Conservation (phyloP, 2,888 invertebrate genomes). For the Apotomis turbidana region DNA sequence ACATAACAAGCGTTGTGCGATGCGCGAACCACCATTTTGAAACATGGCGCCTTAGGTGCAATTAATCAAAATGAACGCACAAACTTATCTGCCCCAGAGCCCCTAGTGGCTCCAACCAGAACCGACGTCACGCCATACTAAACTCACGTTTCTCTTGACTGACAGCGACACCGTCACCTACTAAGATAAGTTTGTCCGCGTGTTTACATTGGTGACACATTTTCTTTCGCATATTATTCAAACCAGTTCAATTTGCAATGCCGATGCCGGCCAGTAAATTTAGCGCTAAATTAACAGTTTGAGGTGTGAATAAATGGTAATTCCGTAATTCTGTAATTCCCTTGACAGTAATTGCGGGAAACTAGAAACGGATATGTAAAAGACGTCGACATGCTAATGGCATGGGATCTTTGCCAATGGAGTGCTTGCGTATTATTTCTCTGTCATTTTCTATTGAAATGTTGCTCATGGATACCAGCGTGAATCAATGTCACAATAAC, state of each 20-base stretch:
- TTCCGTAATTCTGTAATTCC: slow-evolving; percentile 51
- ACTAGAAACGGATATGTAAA: slow-evolving; percentile 25
- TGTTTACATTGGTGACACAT: slow-evolving; percentile 56
- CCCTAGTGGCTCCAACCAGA: not conserved
- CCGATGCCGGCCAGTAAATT: slow-evolving; percentile 60
- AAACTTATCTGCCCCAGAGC: slow-evolving; percentile 13
- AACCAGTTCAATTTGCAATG: slow-evolving; percentile 59
- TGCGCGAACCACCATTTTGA: slow-evolving; percentile 53
- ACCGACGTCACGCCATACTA: not conserved
- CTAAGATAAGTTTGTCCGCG: slow-evolving; percentile 36
- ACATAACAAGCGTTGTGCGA: slow-evolving; percentile 57
- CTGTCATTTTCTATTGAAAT: slow-evolving; percentile 26
- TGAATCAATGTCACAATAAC: slow-evolving; percentile 1
- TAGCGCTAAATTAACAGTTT: slow-evolving; percentile 65
- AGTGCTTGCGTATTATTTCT: not conserved
- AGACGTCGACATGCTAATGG: slow-evolving; percentile 56
- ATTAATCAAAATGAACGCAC: slow-evolving; percentile 57
- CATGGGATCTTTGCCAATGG: slow-evolving; percentile 35
- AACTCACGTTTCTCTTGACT: not conserved
- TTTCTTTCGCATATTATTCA: slow-evolving; percentile 53
- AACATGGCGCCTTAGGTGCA: slow-evolving; percentile 56
- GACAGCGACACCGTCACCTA: slow-evolving; percentile 47
- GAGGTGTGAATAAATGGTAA: slow-evolving; percentile 61
- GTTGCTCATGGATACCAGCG: slow-evolving; percentile 4
- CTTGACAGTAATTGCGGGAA: slow-evolving; percentile 58